Evolutionary conservation across 2,113 vertebrate genomes (phyloP), one percentile per base, ranked within the genome.

Genomic region (Apodemus sylvaticus): DNA sequence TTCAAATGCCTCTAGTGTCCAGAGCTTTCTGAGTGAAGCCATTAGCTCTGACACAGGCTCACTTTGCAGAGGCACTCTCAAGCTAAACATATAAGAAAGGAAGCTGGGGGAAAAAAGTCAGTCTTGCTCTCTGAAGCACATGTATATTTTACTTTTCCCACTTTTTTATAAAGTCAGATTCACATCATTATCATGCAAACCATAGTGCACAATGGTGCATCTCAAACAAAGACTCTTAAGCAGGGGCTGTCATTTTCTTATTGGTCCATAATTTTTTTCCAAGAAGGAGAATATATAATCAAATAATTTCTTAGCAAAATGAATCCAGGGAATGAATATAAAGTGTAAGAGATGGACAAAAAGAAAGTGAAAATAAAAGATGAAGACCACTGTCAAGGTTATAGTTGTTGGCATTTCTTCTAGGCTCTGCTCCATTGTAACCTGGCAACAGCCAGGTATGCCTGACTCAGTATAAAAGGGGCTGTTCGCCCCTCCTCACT

Each of bases 121-220:
- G 88, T 29, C 42, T 53, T 86, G 66, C 66, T 96, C 71, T 90
- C 74, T 89, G 48, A 92, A 88, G 62, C 85, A 77, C 85, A 58
- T 71, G 97, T 85, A 73, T 31, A 62, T 10, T 16, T 68, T 78
- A 53, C 91, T 24, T 74, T 95, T 71, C 4, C 62, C 3, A 31
- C 94, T 92, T 94, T n/a, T 29, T 85, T 86, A 83, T 76, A 96
- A 91, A 94, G 73, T 93, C 96, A 89, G 95, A 89, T 0, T 95
- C 93, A 93, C 78, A 94, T 93, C 81, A 97, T 97, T 96, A 95
- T 90, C 89, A 96, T 94, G 96, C 95, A 97, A 96, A 94, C 95
- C 87, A 95, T 71, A 93, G 1, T 76, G 68, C 86, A 66, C 55
- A 39, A 74, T 78, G 91, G 93, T 92, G 74, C 22, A 77, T 16